phyloP scores from a whole-genome alignment of 2,888 invertebrate genomes.

The Lordiphosa fenestrarum region DNA sequence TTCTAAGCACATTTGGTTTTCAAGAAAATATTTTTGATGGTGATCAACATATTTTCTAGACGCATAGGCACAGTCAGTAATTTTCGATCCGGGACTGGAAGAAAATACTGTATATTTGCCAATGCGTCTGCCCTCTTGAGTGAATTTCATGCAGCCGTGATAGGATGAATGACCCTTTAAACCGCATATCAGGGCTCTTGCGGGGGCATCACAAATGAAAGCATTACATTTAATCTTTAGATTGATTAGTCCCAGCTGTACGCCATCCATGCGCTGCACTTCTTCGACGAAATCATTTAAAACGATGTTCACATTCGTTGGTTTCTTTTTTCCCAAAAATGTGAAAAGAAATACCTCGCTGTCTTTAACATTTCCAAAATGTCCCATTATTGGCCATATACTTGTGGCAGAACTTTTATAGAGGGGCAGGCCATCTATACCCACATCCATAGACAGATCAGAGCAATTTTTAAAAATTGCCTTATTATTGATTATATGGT shows the following conservation, averaged over 20 bases:
- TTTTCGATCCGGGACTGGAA: not conserved
- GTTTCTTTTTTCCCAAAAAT: not conserved
- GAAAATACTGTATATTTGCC: not conserved
- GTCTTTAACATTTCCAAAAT: not conserved
- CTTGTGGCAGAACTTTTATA: not conserved
- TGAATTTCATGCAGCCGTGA: constrained; percentile 7
- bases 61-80: constrained; percentile 1
- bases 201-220: constrained; percentile 7
- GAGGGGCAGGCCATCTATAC: not conserved
- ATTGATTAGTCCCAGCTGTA: too few relatives aligned
- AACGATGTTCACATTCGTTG: not conserved
- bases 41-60: not conserved
- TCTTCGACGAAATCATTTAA: not conserved
- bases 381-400: too few relatives aligned
- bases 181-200: constrained; percentile 2
- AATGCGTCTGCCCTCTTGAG: constrained; percentile 2
- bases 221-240: too few relatives aligned
- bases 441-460: not conserved
- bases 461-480: not conserved
- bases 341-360: not conserved
- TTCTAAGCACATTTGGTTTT: not conserved
- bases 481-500: not conserved
- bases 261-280: not conserved
- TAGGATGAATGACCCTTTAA: constrained; percentile 3
- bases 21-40: constrained; percentile 1